Conservation (phyloP, 2,888 invertebrate genomes). For the Pachydiplax longipennis region DNA sequence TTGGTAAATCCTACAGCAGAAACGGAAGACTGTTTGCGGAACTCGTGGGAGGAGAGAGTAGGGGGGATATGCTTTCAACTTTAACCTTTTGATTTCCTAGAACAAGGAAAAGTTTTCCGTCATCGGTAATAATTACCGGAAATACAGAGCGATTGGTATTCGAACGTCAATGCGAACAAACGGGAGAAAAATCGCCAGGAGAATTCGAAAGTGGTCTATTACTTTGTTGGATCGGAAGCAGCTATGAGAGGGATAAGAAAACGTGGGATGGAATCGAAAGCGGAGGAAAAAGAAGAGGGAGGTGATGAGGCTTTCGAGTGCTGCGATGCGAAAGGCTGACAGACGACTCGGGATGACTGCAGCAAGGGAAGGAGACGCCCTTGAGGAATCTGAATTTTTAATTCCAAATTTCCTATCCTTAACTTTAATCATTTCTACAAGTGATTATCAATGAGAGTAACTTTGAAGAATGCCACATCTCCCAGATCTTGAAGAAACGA, state of each 20-base stretch:
- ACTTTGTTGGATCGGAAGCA: neutral
- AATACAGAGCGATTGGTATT: neutral
- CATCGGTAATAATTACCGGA: neutral
- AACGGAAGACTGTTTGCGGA: no score
- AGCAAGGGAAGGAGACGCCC: neutral
- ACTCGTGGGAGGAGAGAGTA: no score
- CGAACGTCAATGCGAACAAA: neutral
- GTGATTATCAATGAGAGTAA: no score
- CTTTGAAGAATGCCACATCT: no score
- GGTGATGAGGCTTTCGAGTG: neutral
- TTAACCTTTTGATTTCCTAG: neutral
- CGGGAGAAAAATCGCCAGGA: neutral
- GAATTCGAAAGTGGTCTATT: neutral
- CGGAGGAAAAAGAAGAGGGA: neutral
- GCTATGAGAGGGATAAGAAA: neutral
- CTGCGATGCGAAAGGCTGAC: neutral
- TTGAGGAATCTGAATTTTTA: no score
- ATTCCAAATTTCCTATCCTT: no score
- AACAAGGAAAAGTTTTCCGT: neutral
- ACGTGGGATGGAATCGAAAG: neutral
- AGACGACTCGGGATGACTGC: neutral
- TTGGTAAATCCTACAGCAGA: no score
- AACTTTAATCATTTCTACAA: no score
- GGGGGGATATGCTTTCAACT: neutral
- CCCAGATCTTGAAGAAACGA: no score